phyloP scores from a whole-genome alignment of 2,113 vertebrate species.

The Corythoichthys intestinalis region DNA sequence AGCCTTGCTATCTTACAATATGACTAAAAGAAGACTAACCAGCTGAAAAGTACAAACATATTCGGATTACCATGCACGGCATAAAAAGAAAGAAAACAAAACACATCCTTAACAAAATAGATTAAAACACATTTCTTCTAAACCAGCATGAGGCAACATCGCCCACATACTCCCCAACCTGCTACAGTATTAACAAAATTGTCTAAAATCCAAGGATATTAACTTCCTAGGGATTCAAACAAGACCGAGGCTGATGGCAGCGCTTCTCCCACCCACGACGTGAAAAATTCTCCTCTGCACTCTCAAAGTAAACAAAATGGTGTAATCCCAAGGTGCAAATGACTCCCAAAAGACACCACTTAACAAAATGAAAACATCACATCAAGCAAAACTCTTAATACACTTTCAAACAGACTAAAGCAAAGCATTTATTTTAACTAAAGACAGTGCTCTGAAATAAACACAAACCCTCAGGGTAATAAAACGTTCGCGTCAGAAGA shows the following conservation, averaged over 20 bases:
- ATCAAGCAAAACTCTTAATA: background rate
- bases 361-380: background rate
- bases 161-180: background rate
- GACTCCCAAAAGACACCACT: background rate
- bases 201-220: background rate
- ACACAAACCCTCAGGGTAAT: background rate
- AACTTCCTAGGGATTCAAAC: background rate
- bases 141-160: background rate
- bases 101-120: too few relatives aligned
- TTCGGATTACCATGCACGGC: background rate
- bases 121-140: background rate
- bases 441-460: background rate
- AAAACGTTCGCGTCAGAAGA: background rate
- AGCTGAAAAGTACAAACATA: background rate
- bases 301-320: background rate
- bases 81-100: background rate
- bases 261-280: background rate
- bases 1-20: too few relatives aligned
- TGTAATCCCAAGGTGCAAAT: background rate
- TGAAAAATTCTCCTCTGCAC: background rate
- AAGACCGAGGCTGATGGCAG: background rate
- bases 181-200: background rate
- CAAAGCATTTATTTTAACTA: background rate
- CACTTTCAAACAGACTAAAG: background rate
- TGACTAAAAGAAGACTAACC: too few relatives aligned